Conservation (phyloP, 1,140 invertebrate genomes). For the Brachionus manjavacas region DNA sequence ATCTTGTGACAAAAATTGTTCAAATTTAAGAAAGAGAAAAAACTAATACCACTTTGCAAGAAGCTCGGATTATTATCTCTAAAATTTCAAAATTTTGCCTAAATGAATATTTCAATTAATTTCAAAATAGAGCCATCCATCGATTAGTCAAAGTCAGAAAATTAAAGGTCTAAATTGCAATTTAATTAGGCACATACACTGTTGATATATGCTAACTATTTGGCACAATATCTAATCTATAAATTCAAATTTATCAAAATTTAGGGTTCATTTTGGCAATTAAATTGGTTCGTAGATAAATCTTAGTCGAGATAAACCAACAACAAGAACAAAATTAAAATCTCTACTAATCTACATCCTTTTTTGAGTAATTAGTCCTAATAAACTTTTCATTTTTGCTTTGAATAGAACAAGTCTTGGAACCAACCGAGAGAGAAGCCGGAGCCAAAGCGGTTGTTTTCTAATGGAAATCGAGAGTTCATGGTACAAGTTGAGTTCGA, state of each 20-base stretch:
- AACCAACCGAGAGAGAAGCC: neutral
- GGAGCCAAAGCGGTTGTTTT: neutral
- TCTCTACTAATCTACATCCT: neutral
- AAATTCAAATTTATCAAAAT: slow-evolving; percentile 35
- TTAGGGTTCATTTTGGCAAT: neutral
- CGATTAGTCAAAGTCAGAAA: neutral
- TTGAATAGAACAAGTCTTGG: neutral
- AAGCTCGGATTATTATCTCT: slow-evolving; percentile 2
- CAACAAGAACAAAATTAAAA: too few species aligned
- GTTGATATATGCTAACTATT: slow-evolving; percentile 2
- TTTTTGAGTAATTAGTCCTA: neutral
- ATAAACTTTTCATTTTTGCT: neutral
- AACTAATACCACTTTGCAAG: neutral
- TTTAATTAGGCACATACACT: neutral
- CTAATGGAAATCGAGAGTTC: slow-evolving; percentile 36
- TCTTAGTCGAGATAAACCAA: slow-evolving; percentile 12
- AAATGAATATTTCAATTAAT: slow-evolving; percentile 33
- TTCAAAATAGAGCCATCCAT: neutral
- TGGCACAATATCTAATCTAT: slow-evolving; percentile 35
- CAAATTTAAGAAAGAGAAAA: neutral
- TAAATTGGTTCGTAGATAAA: neutral
- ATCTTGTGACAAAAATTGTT: slow-evolving; percentile 22
- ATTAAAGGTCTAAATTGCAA: neutral
- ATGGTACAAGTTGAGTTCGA: slow-evolving; percentile 21
- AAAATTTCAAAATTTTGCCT: neutral